These are phyloP conservation scores for Euzetes globulus DNA, from an alignment of 2,888 invertebrate genomes.

Conservation along the genomic window DNA sequence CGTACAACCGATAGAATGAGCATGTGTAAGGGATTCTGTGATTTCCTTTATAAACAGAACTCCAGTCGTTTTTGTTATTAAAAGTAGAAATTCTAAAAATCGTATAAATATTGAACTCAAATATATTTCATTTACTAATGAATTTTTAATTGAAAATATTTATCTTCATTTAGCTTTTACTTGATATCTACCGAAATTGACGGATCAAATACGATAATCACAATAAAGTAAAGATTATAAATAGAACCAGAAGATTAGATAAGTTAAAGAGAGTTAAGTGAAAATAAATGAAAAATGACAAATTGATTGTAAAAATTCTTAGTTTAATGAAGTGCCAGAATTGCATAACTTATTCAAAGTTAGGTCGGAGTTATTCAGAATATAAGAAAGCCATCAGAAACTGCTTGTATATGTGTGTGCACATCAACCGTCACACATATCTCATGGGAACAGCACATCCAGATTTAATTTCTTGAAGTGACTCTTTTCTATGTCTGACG, in stretches of 20 bases:
- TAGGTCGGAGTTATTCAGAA: background rate
- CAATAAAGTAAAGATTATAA: no score
- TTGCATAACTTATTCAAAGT: slow-evolving; percentile 18
- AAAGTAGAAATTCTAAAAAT: background rate
- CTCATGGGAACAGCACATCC: slow-evolving; percentile 27
- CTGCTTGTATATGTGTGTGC: slow-evolving; percentile 4
- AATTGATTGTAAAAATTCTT: background rate
- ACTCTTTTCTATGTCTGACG: slow-evolving; percentile 26
- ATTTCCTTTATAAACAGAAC: slow-evolving; percentile 2
- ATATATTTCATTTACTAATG: background rate
- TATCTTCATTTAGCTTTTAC: background rate
- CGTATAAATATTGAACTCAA: background rate
- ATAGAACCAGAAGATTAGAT: background rate
- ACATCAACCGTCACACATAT: slow-evolving; percentile 22
- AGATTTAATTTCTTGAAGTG: slow-evolving; percentile 33
- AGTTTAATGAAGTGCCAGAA: background rate
- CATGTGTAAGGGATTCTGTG: slow-evolving; percentile 25
- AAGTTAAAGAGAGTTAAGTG: background rate
- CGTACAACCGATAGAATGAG: slow-evolving; percentile 1
- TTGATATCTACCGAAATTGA: no score
- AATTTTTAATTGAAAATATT: background rate
- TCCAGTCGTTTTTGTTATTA: background rate
- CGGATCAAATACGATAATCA: background rate
- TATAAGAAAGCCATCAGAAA: background rate
- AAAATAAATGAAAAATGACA: background rate